Evolutionary conservation across 2,797 vertebrate species (phyloP).

Genomic region (Dromococcyx pavoninus): DNA sequence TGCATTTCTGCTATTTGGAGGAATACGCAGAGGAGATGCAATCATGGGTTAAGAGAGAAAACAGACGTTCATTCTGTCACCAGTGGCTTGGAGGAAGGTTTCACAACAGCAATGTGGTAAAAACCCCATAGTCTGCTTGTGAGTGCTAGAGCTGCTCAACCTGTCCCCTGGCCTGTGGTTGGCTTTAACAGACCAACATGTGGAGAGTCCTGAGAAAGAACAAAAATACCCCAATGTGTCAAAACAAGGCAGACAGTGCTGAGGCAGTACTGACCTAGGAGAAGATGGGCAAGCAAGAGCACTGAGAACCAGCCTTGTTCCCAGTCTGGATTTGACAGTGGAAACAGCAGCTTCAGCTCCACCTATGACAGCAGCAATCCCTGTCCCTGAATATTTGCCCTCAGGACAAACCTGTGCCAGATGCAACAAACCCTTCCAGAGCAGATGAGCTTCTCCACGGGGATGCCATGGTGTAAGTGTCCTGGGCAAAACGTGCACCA

Average conservation of each 20-base stretch:
- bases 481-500: fast-evolving
- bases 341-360: neutral
- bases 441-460: neutral
- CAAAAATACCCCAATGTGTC: fast-evolving
- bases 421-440: neutral
- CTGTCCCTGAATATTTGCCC: neutral
- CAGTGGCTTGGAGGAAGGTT: neutral
- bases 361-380: fast-evolving
- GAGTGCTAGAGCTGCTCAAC: neutral
- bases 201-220: neutral
- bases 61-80: neutral
- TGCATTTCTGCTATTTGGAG: neutral
- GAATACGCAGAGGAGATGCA: neutral
- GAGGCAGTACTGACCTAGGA: neutral
- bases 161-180: neutral
- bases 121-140: neutral
- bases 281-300: neutral
- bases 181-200: neutral
- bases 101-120: neutral
- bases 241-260: neutral
- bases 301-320: neutral
- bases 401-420: neutral
- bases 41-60: neutral
- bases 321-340: neutral
- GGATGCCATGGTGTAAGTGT: fast-evolving